Base-by-base conservation (phyloP, 2,888 invertebrate genomes). In the Drosophila leonis region DNA sequence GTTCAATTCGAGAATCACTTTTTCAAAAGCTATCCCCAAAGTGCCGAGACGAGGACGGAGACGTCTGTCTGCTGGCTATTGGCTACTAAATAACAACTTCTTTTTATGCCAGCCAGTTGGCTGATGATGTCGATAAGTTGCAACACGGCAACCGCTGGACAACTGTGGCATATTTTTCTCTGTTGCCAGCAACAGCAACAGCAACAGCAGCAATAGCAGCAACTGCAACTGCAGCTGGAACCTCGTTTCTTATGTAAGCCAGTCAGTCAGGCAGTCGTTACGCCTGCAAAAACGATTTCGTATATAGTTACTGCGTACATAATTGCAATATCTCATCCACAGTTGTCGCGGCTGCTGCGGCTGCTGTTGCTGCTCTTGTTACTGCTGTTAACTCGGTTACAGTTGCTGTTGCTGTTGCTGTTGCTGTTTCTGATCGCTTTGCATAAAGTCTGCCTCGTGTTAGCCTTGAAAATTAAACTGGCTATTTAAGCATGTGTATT, bases 211-310 rank as follows among this genome's bases (percentile, higher is more conserved):
- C 48, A 15, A 29, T 42, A 55, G 37, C 74, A 52, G 82, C 69
- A 70, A 75, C 78, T 82, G 74, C 62, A 73, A 69, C 77, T 77
- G 78, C 69, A 77, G 81, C 78, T 82, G 75, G 61, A 73, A 71
- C 73, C 75, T 70, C 62, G 84, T 65, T 57, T 80, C 71, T 89
- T 83, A 89, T 87, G 89, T 87, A 83, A 88, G 78, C 51, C 60
- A 63, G 51, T 65, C 59, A 29, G 35, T 72, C 51, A 35, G 52
- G 35, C 52, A 37, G 37, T 37, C 52, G 69, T 72, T 74, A 79
- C 79, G 69, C 75, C 63, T 75, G 57, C 52, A n/a, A 68, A 76
- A 68, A 55, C 51, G 46, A 56, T 60, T 72, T 66, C 55, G 62
- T 66, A 70, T 42, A 42, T 44, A 46, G 60, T 49, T 35, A 35